phyloP scores from a whole-genome alignment of 2,113 vertebrate species.

The Amphiprion percula region DNA sequence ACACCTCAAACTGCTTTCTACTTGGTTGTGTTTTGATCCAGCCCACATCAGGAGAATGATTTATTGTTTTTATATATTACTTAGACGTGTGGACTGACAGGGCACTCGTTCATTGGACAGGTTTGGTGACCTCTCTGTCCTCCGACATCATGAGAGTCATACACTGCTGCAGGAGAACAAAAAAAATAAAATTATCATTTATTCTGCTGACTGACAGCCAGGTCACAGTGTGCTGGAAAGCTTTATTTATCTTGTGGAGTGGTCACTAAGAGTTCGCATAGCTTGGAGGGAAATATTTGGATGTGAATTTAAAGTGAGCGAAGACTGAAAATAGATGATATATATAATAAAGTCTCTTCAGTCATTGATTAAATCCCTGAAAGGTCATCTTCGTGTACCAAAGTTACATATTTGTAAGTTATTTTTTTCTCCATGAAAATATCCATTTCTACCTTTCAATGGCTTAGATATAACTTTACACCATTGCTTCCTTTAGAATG shows the following conservation, averaged over 20 bases:
- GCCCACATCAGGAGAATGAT: neutral
- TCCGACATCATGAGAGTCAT: neutral
- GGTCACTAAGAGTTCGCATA: constrained; percentile 9
- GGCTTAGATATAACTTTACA: no score
- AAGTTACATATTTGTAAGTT: no score
- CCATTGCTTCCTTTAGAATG: no score
- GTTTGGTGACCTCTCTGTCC: constrained; percentile 7
- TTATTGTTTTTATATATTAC: neutral
- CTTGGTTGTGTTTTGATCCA: neutral
- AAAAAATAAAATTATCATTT: constrained; percentile 9
- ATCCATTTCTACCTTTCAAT: no score
- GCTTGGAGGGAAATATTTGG: constrained; percentile 8
- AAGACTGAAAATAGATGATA: neutral
- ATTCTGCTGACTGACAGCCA: constrained; percentile 13
- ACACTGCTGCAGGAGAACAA: neutral
- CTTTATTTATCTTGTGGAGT: constrained; percentile 1
- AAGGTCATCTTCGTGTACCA: no score
- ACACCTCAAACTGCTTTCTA: neutral
- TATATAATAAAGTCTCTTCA: neutral
- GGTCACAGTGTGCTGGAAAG: neutral
- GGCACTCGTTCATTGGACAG: constrained; percentile 1
- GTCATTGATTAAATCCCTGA: no score
- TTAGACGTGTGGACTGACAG: neutral
- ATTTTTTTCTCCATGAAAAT: no score
- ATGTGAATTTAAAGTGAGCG: neutral